Evolutionary conservation across 1,140 invertebrate species (phyloP).

Genomic region (Atta colombica): DNA sequence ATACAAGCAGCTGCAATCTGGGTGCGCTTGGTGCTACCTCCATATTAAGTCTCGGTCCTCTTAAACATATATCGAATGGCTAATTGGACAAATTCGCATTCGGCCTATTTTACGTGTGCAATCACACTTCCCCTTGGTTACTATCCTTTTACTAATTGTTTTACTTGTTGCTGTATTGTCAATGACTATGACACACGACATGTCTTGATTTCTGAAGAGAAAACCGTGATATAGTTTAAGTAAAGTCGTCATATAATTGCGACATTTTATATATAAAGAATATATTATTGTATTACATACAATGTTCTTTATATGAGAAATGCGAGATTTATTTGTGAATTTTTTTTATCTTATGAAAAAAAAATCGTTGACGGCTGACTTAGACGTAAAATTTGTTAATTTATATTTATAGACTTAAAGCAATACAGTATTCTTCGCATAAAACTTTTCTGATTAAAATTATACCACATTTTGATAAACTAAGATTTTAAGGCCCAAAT

Average conservation of each 20-base stretch:
- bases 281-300: background rate
- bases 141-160: conserved; percentile 20
- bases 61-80: conserved; percentile 88
- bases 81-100: conserved; percentile 78
- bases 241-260: conserved; percentile 6
- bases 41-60: conserved; percentile 90
- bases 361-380: background rate
- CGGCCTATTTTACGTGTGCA: conserved; percentile 48
- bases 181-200: conserved; percentile 34
- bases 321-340: conserved; percentile 4
- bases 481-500: conserved; percentile 56
- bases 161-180: conserved; percentile 27
- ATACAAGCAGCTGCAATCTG: conserved; percentile 88
- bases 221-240: conserved; percentile 50
- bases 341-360: background rate
- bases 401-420: conserved; percentile 66
- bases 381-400: conserved; percentile 52
- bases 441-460: conserved; percentile 54
- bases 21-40: conserved; percentile 89
- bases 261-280: conserved; percentile 18
- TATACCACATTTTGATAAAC: conserved; percentile 51
- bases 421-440: conserved; percentile 72
- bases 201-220: conserved; percentile 11
- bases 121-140: conserved; percentile 15
- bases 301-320: conserved; percentile 22